Evolutionary conservation across 2,888 invertebrate genomes (phyloP).

Genomic region (Molorchus minor): DNA sequence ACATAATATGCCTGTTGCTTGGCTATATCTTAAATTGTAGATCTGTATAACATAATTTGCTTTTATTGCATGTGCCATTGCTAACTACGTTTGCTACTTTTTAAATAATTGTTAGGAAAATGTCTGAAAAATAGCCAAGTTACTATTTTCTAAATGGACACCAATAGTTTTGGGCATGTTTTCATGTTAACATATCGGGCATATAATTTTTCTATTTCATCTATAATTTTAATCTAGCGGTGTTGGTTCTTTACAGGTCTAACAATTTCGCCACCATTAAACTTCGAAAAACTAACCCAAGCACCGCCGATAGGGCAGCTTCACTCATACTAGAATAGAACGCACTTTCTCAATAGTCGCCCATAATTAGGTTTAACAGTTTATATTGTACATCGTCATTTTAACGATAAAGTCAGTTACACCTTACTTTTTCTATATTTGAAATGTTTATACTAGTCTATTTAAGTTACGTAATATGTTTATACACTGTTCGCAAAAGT

Average conservation of each 20-base stretch:
- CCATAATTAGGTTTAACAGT: background rate
- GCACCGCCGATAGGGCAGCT: slow-evolving; percentile 79
- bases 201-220: background rate
- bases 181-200: too few relatives aligned
- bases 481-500: slow-evolving; percentile 3
- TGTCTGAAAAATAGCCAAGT: too few relatives aligned
- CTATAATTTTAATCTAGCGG: slow-evolving; percentile 5
- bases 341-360: background rate
- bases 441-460: slow-evolving; percentile 30
- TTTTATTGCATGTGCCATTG: slow-evolving; percentile 11
- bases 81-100: slow-evolving; percentile 3
- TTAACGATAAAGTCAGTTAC: background rate
- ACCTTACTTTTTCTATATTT: slow-evolving; percentile 17
- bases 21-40: too few relatives aligned
- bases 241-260: slow-evolving; percentile 69
- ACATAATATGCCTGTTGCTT: too few relatives aligned
- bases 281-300: slow-evolving; percentile 84
- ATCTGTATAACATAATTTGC: too few relatives aligned
- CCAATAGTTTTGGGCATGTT: too few relatives aligned
- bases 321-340: slow-evolving; percentile 64
- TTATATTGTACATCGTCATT: slow-evolving; percentile 1
- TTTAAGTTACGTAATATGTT: slow-evolving; percentile 7
- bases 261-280: slow-evolving; percentile 91
- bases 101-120: too few relatives aligned
- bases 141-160: too few relatives aligned